A percentile compares a stretch with the other conserved stretches of the same genome.
phyloP scores from a whole-genome alignment of 2,888 invertebrate genomes.

The Drosophila dives region DNA sequence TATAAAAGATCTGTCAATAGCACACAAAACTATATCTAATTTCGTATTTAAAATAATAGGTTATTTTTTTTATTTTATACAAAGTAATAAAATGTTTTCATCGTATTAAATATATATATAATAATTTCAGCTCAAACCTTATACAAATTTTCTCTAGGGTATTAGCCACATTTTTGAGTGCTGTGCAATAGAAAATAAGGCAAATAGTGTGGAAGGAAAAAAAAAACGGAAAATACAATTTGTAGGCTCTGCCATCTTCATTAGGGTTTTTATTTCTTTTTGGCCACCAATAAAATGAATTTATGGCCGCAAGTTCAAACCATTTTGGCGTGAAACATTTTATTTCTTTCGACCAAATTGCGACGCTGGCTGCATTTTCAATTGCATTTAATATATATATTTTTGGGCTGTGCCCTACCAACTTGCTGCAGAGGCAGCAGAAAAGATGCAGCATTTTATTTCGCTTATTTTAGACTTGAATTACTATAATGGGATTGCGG shows the following conservation, averaged over 20 bases:
- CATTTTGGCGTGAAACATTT: slow-evolving; percentile 53
- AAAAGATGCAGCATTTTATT: slow-evolving; percentile 52
- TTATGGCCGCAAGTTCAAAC: slow-evolving; percentile 76
- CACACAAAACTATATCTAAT: background rate
- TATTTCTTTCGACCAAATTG: slow-evolving; percentile 33
- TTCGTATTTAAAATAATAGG: background rate
- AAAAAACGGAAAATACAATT: slow-evolving; percentile 54
- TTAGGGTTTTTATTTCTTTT: slow-evolving; percentile 58
- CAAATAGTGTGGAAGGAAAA: slow-evolving; percentile 2
- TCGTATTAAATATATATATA: background rate
- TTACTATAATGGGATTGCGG: slow-evolving; percentile 1
- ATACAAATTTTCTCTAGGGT: background rate
- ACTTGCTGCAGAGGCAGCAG: slow-evolving; percentile 40
- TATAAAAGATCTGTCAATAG: background rate
- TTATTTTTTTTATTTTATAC: background rate
- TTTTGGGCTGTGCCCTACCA: slow-evolving; percentile 20
- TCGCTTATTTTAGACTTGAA: slow-evolving; percentile 39
- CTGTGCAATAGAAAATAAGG: slow-evolving; percentile 5
- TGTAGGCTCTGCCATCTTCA: slow-evolving; percentile 67
- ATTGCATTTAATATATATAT: slow-evolving; percentile 64
- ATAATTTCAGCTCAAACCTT: background rate
- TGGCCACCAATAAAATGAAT: slow-evolving; percentile 52
- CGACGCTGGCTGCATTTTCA: slow-evolving; percentile 72
- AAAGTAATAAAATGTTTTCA: background rate
- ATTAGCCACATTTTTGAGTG: slow-evolving; percentile 32